These are phyloP conservation scores for Drosophila anomelani DNA, from an alignment of 2,888 invertebrate species.

Conservation along the genomic window DNA sequence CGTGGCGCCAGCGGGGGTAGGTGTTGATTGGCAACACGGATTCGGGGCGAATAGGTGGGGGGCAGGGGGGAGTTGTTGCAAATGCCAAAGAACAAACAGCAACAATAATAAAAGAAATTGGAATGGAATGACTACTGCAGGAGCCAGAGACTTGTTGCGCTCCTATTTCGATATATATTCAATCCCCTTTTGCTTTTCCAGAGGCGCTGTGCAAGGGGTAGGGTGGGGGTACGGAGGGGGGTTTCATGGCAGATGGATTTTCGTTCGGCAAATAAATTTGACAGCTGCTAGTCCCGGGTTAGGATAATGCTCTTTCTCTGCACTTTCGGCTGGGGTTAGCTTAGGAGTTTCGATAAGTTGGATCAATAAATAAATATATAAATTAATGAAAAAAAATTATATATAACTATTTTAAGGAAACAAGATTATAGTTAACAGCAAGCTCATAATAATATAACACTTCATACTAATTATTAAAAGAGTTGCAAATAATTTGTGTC, in stretches of 20 bases:
- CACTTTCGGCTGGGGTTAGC: not conserved
- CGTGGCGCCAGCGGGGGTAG: slow-evolving; percentile 12
- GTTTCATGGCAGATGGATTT: slow-evolving; percentile 39
- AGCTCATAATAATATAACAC: no score
- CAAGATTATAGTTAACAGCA: not conserved
- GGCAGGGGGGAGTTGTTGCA: slow-evolving; percentile 9
- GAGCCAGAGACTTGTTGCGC: slow-evolving; percentile 37
- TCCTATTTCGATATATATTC: not conserved
- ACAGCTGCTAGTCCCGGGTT: slow-evolving; percentile 54
- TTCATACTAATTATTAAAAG: no score
- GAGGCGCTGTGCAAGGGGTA: not conserved
- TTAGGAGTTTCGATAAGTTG: no score
- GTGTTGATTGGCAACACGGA: slow-evolving; percentile 38
- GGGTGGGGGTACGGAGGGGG: not conserved
- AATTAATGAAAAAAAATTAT: not conserved
- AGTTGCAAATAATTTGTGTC: no score
- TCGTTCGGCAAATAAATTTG: slow-evolving; percentile 69
- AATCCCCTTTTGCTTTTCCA: not conserved
- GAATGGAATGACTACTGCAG: slow-evolving; percentile 39
- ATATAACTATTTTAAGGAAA: not conserved
- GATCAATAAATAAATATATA: not conserved
- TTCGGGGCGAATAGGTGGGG: not conserved
- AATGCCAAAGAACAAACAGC: slow-evolving; percentile 40
- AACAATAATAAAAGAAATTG: slow-evolving; percentile 38
- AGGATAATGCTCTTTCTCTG: slow-evolving; percentile 19